These are phyloP conservation scores for Rhyacophila evoluta DNA, from an alignment of 2,888 invertebrate species.

Conservation along the genomic window DNA sequence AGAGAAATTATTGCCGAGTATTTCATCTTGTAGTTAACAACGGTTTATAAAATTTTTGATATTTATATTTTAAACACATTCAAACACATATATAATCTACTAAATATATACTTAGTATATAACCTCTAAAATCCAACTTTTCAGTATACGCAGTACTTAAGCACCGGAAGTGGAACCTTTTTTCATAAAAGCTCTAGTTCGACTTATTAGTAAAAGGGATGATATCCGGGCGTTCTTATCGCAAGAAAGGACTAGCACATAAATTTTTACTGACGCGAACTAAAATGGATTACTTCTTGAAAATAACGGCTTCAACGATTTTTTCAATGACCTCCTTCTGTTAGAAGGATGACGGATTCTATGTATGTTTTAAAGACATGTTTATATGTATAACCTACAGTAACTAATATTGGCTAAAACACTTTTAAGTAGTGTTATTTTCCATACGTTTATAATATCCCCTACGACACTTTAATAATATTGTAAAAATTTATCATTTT, in stretches of 20 bases:
- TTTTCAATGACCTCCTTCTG: background rate
- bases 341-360: background rate
- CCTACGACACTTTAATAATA: no score
- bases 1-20: no score
- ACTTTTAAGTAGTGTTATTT: no score
- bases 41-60: no score
- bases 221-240: constrained; percentile 14
- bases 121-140: background rate
- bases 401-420: no score
- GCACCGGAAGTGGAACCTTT: constrained; percentile 8
- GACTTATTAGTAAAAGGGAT: constrained; percentile 17
- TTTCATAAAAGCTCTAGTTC: constrained; percentile 18
- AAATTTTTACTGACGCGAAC: constrained; percentile 18
- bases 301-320: background rate
- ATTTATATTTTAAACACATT: no score
- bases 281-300: constrained; percentile 12
- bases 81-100: no score
- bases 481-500: no score
- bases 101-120: no score
- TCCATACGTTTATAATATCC: no score
- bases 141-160: background rate
- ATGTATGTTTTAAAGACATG: background rate
- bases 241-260: constrained; percentile 3
- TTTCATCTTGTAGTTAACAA: no score
- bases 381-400: background rate